Conservation (phyloP, 2,888 invertebrate species). For the Thelaira solivaga region DNA sequence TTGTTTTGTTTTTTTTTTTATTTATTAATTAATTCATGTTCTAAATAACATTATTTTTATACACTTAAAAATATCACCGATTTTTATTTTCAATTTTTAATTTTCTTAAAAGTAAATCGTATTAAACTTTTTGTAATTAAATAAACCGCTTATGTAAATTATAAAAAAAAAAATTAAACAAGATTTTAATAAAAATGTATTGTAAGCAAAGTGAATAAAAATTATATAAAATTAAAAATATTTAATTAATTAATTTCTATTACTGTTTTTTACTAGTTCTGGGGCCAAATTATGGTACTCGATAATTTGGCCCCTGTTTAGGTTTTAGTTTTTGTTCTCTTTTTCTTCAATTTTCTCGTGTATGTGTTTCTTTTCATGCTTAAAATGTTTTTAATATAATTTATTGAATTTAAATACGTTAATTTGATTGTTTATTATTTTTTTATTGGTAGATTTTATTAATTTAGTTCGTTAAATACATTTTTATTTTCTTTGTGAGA, state of each 20-base stretch:
- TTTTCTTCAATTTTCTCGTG: slow-evolving; percentile 8
- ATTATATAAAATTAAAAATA: slow-evolving; percentile 29
- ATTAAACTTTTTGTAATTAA: slow-evolving; percentile 19
- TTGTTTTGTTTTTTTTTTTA: too few relatives aligned
- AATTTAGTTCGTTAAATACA: too few relatives aligned
- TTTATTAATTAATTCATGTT: slow-evolving; percentile 59
- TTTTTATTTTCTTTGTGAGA: slow-evolving; percentile 7
- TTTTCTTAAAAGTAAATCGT: slow-evolving; percentile 18
- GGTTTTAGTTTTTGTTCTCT: too few relatives aligned
- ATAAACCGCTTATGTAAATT: neutral
- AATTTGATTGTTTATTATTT: slow-evolving; percentile 61
- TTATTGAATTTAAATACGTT: slow-evolving; percentile 48
- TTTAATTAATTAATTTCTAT: neutral
- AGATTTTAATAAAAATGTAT: slow-evolving; percentile 5
- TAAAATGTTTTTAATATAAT: slow-evolving; percentile 41
- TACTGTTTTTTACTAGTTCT: too few relatives aligned
- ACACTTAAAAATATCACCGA: slow-evolving; percentile 69
- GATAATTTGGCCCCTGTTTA: too few relatives aligned
- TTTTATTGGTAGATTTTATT: slow-evolving; percentile 61
- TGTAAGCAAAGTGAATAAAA: slow-evolving; percentile 4
- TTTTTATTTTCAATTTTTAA: slow-evolving; percentile 52
- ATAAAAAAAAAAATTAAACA: slow-evolving; percentile 13
- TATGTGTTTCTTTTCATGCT: slow-evolving; percentile 18
- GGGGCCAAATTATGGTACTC: too few relatives aligned
- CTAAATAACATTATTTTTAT: slow-evolving; percentile 64